A percentile compares a stretch with the other conserved stretches of the same genome.
Evolutionary conservation across 2,113 vertebrate species (phyloP).

Genomic region (Gambusia holbrooki): DNA sequence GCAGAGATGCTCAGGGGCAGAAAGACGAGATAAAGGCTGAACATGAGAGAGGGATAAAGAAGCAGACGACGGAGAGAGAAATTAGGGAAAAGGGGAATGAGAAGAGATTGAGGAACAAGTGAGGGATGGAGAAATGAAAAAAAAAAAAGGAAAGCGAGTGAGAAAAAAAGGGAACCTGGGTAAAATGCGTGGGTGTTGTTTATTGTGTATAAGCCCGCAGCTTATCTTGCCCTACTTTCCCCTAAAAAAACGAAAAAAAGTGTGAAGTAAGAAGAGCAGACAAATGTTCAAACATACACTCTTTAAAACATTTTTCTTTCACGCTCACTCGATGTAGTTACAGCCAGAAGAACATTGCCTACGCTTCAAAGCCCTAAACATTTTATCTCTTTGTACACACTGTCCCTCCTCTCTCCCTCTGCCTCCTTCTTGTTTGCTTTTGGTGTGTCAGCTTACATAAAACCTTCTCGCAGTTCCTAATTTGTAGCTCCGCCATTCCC

Average conservation of each 20-base stretch:
- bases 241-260: slow-evolving; percentile 36
- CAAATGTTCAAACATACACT: slow-evolving; percentile 29
- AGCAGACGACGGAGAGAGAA: slow-evolving; percentile 24
- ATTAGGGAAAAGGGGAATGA: slow-evolving; percentile 19
- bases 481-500: slow-evolving; percentile 33
- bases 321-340: slow-evolving; percentile 32
- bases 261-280: slow-evolving; percentile 38
- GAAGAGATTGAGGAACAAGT: background rate
- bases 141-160: background rate
- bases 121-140: slow-evolving; percentile 7
- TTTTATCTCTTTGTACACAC: slow-evolving; percentile 9
- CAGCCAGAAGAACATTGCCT: slow-evolving; percentile 31
- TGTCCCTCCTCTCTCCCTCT: slow-evolving; percentile 5
- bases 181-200: slow-evolving; percentile 68
- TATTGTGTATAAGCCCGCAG: slow-evolving; percentile 72
- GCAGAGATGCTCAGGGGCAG: slow-evolving; percentile 44
- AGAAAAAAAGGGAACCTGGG: slow-evolving; percentile 12
- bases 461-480: slow-evolving; percentile 44
- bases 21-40: slow-evolving; percentile 39
- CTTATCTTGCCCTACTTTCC: slow-evolving; percentile 79
- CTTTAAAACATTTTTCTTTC: slow-evolving; percentile 42
- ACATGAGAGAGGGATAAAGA: slow-evolving; percentile 44
- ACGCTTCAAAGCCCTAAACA: background rate
- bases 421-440: slow-evolving; percentile 40
- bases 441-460: slow-evolving; percentile 32